These are phyloP conservation scores for Drosophila sordidula DNA, from an alignment of 2,888 invertebrate species.

Conservation along the genomic window DNA sequence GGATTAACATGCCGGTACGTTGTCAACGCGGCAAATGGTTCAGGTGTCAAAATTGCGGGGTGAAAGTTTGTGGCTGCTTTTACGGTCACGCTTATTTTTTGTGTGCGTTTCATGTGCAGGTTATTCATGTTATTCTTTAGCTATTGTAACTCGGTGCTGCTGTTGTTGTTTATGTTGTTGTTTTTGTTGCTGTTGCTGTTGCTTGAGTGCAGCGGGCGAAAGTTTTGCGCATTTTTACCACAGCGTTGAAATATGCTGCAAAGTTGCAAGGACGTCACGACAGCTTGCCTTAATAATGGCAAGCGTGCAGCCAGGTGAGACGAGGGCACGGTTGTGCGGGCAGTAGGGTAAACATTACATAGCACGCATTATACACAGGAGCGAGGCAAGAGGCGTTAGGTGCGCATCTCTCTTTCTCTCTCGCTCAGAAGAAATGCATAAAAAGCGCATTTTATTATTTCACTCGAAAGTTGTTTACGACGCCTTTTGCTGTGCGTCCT, in stretches of 20 bases:
- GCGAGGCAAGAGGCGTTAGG: conserved; percentile 23
- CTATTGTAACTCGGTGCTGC: conserved; percentile 28
- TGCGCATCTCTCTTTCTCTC: background rate
- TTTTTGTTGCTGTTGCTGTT: conserved; percentile 5
- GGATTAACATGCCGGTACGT: conserved; percentile 62
- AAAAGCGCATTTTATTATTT: conserved; percentile 79
- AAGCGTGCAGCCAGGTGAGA: conserved; percentile 12
- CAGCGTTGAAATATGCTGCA: conserved; percentile 70
- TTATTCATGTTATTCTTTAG: conserved; percentile 64
- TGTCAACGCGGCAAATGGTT: conserved; percentile 75
- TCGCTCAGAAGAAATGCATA: conserved; percentile 58
- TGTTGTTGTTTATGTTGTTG: conserved; percentile 14
- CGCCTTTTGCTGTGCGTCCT: conserved; percentile 43
- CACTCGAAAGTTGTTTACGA: conserved; percentile 79
- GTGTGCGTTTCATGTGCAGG: conserved; percentile 64
- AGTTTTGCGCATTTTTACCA: conserved; percentile 61
- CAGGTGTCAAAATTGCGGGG: conserved; percentile 75
- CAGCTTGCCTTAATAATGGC: conserved; percentile 66
- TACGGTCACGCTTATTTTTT: conserved; percentile 60
- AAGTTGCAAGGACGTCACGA: conserved; percentile 74
- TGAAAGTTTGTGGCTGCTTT: conserved; percentile 73
- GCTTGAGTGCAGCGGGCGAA: conserved; percentile 56
- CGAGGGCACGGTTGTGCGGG: background rate
- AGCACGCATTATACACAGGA: conserved; percentile 66
- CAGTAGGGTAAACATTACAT: conserved; percentile 63